Evolutionary conservation across 2,888 invertebrate species (phyloP), one percentile per base, ranked within the genome.

Genomic region (Megamerina dolium): DNA sequence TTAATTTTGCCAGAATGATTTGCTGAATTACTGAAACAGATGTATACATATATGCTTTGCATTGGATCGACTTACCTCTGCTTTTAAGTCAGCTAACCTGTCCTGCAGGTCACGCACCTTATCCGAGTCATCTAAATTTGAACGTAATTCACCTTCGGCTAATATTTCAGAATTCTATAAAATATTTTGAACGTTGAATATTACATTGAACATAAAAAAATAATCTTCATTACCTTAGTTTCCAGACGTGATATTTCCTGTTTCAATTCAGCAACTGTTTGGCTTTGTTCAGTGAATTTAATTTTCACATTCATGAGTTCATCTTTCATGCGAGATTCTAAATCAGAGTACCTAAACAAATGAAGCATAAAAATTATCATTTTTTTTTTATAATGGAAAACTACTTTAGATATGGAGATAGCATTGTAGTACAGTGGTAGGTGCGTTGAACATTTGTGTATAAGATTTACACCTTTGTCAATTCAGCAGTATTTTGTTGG

Each of bases 171-270:
- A 92, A 68, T 91, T 93, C 93, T 95, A 12, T 9, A 46, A 46
- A 36, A 36, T 10, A n/a, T n/a, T 13, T n/a, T 26, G 21, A 21
- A 29, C n/a, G 37, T 1, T 23, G 12, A 21, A 9, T 18, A 37
- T 18, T 26, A 2, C 6, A 14, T 9, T 16, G n/a, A 30, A 30
- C 30, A 30, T 8, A 30, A 30, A 36, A 23, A 23, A 36, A 2
- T 35, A 27, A 27, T 29, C 13, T 17, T 13, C 10, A 10, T 17
- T 52, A 89, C 93, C 79, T 91, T 91, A 52, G 90, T 78, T 74
- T 96, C 95, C 55, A 94, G 79, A 62, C 90, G 84, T 8, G 95
- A 92, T 47, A 97, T 89, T 74, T 91, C 91, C 58, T 92, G 92
- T 53, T 87, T 87, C 18, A 96, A 78, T 70, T 95, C 95, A 3